A percentile compares a stretch with the other conserved stretches of the same genome.
Evolutionary conservation across 2,797 vertebrate species (phyloP).

Genomic region (Botia almorhae): DNA sequence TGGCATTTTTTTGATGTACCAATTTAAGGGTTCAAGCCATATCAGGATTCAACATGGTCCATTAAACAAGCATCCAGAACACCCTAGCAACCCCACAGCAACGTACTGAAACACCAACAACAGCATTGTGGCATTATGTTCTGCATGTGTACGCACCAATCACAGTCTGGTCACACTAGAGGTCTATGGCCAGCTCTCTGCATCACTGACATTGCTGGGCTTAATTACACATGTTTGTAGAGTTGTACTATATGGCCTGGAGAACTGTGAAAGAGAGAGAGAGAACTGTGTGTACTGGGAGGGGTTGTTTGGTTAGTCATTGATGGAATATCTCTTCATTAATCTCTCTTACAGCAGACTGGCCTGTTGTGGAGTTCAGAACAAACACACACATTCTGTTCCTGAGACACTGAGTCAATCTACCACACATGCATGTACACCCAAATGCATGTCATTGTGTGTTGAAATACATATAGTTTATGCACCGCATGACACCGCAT

Average conservation of each 20-base stretch:
- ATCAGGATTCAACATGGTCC: too few relatives aligned
- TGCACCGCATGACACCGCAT: not conserved
- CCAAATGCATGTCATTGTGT: not conserved
- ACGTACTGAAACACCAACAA: not conserved
- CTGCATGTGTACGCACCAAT: not conserved
- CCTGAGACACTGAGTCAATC: constrained; percentile 6
- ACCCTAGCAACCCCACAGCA: not conserved
- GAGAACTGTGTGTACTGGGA: constrained; percentile 66
- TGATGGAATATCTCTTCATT: constrained; percentile 63
- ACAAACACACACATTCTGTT: not conserved
- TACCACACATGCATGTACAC: not conserved
- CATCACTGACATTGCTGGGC: constrained; percentile 71
- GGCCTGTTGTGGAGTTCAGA: constrained; percentile 38
- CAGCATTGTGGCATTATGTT: not conserved
- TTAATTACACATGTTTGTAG: constrained; percentile 81
- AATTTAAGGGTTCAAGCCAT: too few relatives aligned
- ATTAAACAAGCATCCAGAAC: too few relatives aligned
- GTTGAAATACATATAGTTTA: too few relatives aligned
- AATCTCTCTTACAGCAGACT: constrained; percentile 63
- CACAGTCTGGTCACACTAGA: not conserved
- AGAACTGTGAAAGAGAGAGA: constrained; percentile 65
- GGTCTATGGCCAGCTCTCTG: not conserved
- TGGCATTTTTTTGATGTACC: too few relatives aligned
- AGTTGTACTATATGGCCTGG: constrained; percentile 76
- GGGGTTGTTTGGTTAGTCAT: constrained; percentile 70